phyloP scores from a whole-genome alignment of 2,888 invertebrate genomes.

The Trichogramma evanescens region DNA sequence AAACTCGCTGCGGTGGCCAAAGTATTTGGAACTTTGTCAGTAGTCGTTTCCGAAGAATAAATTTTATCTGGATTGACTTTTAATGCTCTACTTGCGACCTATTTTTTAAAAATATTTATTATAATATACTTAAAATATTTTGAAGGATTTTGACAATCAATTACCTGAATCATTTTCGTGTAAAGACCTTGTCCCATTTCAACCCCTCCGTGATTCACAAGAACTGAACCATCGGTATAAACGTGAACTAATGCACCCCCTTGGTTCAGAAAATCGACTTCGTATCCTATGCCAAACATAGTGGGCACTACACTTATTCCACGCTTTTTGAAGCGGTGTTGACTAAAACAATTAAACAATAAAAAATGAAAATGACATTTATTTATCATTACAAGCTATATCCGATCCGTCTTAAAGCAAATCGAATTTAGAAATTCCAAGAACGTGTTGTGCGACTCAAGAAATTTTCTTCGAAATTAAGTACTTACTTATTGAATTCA shows the following conservation, averaged over 20 bases:
- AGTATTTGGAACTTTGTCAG: slow-evolving; percentile 83
- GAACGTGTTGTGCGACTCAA: neutral
- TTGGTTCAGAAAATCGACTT: slow-evolving; percentile 67
- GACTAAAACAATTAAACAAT: slow-evolving; percentile 46
- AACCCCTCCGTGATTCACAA: slow-evolving; percentile 79
- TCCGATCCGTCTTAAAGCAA: neutral
- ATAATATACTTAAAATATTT: neutral
- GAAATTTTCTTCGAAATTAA: neutral
- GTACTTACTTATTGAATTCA: slow-evolving; percentile 61
- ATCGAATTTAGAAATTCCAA: neutral
- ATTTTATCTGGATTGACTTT: slow-evolving; percentile 64
- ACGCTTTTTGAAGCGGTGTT: slow-evolving; percentile 75
- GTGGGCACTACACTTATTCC: slow-evolving; percentile 74
- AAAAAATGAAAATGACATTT: slow-evolving; percentile 1
- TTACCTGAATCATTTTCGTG: slow-evolving; percentile 81
- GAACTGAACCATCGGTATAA: slow-evolving; percentile 79
- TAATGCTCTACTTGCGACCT: slow-evolving; percentile 66
- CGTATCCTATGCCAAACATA: slow-evolving; percentile 75
- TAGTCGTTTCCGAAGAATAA: slow-evolving; percentile 71
- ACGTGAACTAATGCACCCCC: slow-evolving; percentile 77
- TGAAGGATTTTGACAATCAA: neutral
- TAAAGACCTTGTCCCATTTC: slow-evolving; percentile 95
- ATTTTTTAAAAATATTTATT: slow-evolving; percentile 11
- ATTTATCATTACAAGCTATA: neutral
- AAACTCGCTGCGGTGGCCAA: slow-evolving; percentile 80